Conservation (phyloP, 2,797 vertebrate genomes). For the Catamblyrhynchus diadema region DNA sequence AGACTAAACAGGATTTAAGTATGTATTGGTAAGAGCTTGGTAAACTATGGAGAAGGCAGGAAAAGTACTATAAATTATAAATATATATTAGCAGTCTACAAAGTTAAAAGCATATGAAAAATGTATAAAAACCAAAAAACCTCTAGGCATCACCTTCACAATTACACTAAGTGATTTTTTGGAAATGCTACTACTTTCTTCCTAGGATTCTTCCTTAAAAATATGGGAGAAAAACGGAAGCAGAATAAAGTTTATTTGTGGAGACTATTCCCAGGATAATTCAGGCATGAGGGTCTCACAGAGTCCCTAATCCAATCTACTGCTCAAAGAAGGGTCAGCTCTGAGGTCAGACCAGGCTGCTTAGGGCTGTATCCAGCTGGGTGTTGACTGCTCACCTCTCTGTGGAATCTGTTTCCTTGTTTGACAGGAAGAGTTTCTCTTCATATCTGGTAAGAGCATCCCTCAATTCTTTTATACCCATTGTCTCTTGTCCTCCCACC, state of each 20-base stretch:
- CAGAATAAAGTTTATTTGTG: background rate
- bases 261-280: background rate
- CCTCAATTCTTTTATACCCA: background rate
- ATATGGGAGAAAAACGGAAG: background rate
- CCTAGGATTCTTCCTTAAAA: background rate
- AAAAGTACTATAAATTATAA: background rate
- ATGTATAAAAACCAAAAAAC: background rate
- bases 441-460: background rate
- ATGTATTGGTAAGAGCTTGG: background rate
- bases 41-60: background rate
- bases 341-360: background rate
- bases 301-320: background rate
- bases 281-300: background rate
- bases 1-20: background rate
- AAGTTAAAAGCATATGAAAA: background rate
- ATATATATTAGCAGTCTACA: background rate
- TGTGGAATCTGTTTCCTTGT: background rate
- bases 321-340: background rate
- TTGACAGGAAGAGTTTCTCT: background rate
- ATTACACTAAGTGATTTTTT: background rate
- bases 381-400: background rate
- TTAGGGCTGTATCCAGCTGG: background rate
- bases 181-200: background rate
- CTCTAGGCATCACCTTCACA: background rate
- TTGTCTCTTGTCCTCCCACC: background rate